phyloP scores from a whole-genome alignment of 2,797 vertebrate species.

The Capromys pilorides region DNA sequence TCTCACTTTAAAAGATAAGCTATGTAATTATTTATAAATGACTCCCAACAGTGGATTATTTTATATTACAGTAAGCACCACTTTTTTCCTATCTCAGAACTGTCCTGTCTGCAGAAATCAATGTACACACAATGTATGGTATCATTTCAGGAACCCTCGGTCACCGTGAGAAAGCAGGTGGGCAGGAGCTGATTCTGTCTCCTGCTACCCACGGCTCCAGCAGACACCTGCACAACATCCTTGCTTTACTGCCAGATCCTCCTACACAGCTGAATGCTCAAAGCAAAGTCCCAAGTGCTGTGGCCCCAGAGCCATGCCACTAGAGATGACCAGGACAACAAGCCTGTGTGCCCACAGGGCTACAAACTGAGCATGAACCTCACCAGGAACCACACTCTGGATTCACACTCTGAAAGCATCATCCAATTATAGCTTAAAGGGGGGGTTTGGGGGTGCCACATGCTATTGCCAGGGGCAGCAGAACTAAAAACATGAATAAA shows the following conservation, averaged over 20 bases:
- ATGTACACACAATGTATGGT: background rate
- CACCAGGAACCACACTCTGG: background rate
- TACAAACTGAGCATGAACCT: background rate
- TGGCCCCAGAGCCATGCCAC: background rate
- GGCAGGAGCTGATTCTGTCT: rapidly evolving
- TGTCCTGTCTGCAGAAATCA: conserved; percentile 8
- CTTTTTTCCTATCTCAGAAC: background rate
- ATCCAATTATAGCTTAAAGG: conserved; percentile 11
- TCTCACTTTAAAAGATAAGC: background rate
- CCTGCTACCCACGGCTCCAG: background rate
- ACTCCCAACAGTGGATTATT: conserved; percentile 21
- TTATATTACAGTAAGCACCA: background rate
- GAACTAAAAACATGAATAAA: background rate
- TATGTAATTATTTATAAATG: conserved; percentile 36
- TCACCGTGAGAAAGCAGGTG: background rate
- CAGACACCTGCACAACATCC: background rate
- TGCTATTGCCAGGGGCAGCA: background rate
- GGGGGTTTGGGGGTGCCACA: background rate
- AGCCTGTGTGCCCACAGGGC: background rate
- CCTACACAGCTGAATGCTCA: background rate
- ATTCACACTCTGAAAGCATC: background rate
- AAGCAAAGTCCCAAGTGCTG: background rate
- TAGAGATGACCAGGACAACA: background rate
- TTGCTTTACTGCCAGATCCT: background rate
- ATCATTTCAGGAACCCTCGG: background rate